Evolutionary conservation across 1,140 invertebrate genomes (phyloP).

Genomic region (Physella acuta): DNA sequence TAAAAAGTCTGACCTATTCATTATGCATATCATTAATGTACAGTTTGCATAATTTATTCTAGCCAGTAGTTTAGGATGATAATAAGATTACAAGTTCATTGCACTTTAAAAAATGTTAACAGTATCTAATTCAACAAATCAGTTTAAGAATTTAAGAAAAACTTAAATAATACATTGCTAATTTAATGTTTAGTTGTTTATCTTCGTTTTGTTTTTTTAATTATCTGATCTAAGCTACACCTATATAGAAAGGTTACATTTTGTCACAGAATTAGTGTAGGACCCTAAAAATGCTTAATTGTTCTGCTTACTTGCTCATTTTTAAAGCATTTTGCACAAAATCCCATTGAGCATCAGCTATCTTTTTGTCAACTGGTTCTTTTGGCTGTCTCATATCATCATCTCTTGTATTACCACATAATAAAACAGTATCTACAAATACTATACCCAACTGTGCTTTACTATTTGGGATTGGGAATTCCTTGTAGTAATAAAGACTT

Average conservation of each 20-base stretch:
- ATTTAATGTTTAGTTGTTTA: too few species aligned
- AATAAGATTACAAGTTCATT: too few species aligned
- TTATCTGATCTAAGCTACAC: too few species aligned
- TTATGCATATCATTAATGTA: too few species aligned
- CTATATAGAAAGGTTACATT: too few species aligned
- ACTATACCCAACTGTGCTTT: slow-evolving; percentile 53
- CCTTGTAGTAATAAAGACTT: slow-evolving; percentile 58
- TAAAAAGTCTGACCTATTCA: slow-evolving; percentile 61
- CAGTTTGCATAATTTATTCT: too few species aligned
- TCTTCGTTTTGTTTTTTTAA: too few species aligned
- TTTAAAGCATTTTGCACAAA: slow-evolving; percentile 58
- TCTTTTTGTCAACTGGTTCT: slow-evolving; percentile 33
- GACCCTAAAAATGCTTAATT: too few species aligned
- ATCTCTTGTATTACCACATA: slow-evolving; percentile 59
- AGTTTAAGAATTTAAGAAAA: too few species aligned
- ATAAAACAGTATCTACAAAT: slow-evolving; percentile 61
- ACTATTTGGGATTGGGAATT: slow-evolving; percentile 33
- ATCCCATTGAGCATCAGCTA: slow-evolving; percentile 56
- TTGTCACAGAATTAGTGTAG: too few species aligned
- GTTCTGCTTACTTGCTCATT: slow-evolving; percentile 43
- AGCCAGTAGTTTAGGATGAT: too few species aligned
- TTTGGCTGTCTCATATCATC: slow-evolving; percentile 35
- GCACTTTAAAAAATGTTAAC: slow-evolving; percentile 51
- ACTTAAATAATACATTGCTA: too few species aligned
- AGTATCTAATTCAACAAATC: not conserved